Percentiles rank a stretch among this genome's conserved stretches.
Conservation (phyloP, 2,888 invertebrate genomes). For the Coelinius sp. region DNA sequence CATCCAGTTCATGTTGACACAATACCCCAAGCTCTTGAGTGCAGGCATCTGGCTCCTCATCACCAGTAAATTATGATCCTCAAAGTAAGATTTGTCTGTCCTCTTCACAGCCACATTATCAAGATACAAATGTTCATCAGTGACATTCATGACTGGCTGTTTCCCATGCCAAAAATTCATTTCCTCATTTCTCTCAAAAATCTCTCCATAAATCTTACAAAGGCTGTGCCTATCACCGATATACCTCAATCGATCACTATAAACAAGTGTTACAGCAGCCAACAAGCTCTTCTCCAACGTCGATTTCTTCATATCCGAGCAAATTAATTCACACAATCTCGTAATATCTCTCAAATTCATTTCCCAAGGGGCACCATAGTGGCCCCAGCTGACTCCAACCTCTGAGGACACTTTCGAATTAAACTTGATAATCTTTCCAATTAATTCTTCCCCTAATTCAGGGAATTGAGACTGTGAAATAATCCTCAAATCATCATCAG, state of each 20-base stretch:
- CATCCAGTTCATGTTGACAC: conserved; percentile 94
- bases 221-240: conserved; percentile 83
- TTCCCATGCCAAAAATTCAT: neutral
- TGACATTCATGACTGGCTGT: conserved; percentile 75
- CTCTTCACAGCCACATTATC: conserved; percentile 77
- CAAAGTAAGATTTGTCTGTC: conserved; percentile 66
- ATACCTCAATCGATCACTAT: conserved; percentile 89
- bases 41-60: conserved; percentile 75
- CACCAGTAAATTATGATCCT: conserved; percentile 70
- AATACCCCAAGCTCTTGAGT: conserved; percentile 86
- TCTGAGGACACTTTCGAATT: conserved; percentile 80
- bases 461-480: conserved; percentile 81
- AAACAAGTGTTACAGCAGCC: conserved; percentile 83
- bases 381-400: conserved; percentile 80
- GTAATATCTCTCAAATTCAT: conserved; percentile 96
- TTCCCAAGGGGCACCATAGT: conserved; percentile 93
- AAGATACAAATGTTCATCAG: conserved; percentile 74
- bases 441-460: conserved; percentile 74
- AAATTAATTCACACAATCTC: conserved; percentile 89
- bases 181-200: conserved; percentile 23
- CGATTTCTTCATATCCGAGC: conserved; percentile 57
- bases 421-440: conserved; percentile 84
- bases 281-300: conserved; percentile 61
- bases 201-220: conserved; percentile 33
- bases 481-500: conserved; percentile 64